These are phyloP conservation scores for Pseudomugil gertrudae DNA, from an alignment of 2,797 vertebrate genomes.

Conservation along the genomic window DNA sequence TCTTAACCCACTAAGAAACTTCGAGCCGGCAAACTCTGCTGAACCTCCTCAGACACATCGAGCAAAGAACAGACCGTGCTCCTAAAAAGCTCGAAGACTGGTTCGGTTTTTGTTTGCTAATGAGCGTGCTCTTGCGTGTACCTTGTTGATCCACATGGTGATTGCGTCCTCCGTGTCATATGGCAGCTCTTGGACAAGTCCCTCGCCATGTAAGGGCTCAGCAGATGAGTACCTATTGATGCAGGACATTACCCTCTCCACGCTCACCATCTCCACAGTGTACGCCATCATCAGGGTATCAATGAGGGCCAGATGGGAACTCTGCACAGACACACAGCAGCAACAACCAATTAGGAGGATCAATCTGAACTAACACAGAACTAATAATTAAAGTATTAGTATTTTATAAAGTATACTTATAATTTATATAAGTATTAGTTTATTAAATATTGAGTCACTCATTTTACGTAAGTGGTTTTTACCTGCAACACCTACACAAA, in stretches of 20 bases:
- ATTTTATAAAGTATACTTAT: no score
- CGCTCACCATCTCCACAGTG: constrained; percentile 95
- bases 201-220: constrained; percentile 71
- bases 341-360: not conserved
- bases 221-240: constrained; percentile 89
- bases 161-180: constrained; percentile 96
- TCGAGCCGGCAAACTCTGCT: constrained; percentile 6
- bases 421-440: no score
- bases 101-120: not conserved
- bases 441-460: constrained; percentile 4
- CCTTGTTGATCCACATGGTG: constrained; percentile 97
- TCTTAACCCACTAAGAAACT: constrained; percentile 12
- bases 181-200: constrained; percentile 86
- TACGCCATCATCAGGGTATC: constrained; percentile 99
- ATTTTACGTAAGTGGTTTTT: constrained; percentile 19
- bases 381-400: not conserved
- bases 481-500: constrained; percentile 57
- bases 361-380: not conserved
- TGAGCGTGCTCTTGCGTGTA: constrained; percentile 53
- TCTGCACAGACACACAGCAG: constrained; percentile 76
- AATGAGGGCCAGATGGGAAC: constrained; percentile 93
- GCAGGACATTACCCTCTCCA: constrained; percentile 91
- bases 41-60: constrained; percentile 11
- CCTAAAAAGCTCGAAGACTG: constrained; percentile 14
- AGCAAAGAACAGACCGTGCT: constrained; percentile 14